Evolutionary conservation across 2,797 vertebrate genomes (phyloP).

Genomic region (Luscinia megarhynchos): DNA sequence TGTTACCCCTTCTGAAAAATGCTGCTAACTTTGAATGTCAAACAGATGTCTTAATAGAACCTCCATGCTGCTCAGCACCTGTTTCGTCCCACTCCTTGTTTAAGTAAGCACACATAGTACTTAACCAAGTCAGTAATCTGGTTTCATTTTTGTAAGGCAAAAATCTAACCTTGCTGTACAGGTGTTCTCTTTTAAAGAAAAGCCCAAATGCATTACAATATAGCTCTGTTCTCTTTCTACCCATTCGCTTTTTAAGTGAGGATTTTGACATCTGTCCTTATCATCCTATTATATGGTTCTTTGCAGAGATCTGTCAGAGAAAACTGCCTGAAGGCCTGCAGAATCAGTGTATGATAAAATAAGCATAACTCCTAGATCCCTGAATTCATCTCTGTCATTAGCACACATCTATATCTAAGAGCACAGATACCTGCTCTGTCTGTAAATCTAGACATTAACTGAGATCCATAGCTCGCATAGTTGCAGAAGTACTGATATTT

Average conservation of each 20-base stretch:
- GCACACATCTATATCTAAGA: neutral
- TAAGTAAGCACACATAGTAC: neutral
- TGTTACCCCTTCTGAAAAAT: neutral
- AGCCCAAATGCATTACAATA: neutral
- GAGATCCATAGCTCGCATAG: neutral
- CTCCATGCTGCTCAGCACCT: neutral
- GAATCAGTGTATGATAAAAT: neutral
- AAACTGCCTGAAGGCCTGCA: neutral
- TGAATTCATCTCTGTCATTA: neutral
- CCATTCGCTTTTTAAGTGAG: neutral
- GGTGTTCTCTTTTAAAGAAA: neutral
- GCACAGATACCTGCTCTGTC: neutral
- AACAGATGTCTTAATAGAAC: neutral
- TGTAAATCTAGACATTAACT: neutral
- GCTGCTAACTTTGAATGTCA: neutral
- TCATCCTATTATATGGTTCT: neutral
- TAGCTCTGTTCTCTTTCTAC: neutral
- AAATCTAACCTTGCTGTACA: neutral
- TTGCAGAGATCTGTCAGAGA: neutral
- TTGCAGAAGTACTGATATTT: neutral
- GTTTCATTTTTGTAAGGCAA: neutral
- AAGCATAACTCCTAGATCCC: neutral
- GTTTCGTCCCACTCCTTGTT: neutral
- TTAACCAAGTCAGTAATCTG: neutral
- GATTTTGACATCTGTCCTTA: neutral